Base-by-base conservation (phyloP, 2,888 invertebrate genomes). In the Mimumesa dahlbomi region DNA sequence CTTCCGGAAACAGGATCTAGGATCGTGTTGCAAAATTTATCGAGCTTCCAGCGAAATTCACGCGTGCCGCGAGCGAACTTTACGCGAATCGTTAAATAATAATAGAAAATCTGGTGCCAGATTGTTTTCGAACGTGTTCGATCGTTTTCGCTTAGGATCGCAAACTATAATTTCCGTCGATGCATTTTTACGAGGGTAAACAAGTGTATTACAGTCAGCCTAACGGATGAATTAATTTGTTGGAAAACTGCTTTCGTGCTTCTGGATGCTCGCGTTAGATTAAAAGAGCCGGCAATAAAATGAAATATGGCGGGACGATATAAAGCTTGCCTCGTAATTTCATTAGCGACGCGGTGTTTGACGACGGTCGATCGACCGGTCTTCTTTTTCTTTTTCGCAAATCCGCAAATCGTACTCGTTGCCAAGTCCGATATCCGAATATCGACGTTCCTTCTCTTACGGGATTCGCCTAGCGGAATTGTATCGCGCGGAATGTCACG, bases 11-110 rank as follows among this genome's bases (percentile, higher is more conserved):
- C 22, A 46, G 14, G 52, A 73, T 56, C 52, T 13, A 52, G 36
- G 21, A 21, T 63, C 48, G 22, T 18, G 48, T 67, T 71, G 45
- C 46, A 53, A 62, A n/a, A 71, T 73, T 73, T 58, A 71, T 54
- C 49, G 40, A 1, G 42, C 54, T 16, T 18, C 6, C 22, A 16
- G n/a, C n/a, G 21, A 38, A 14, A 18, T 29, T 54, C 7, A 9
- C 49, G 7, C 21, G 38, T 45, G 16, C 19, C 16, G 11, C 7
- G 22, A 1, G 4, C 5, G n/a, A 43, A 7, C 19, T 40, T 5
- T 9, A 16, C 40, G 16, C 5, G 16, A 14, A 5, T 40, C 4
- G 5, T 4, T 40, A 40, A 40, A 11, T 7, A 14, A 40, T 16
- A n/a, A n/a, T n/a, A n/a, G n/a, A n/a, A n/a, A n/a, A n/a, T n/a